Evolutionary conservation across 2,113 vertebrate species (phyloP), one percentile per base, ranked within the genome.

Genomic region (Proterorhinus semilunaris): DNA sequence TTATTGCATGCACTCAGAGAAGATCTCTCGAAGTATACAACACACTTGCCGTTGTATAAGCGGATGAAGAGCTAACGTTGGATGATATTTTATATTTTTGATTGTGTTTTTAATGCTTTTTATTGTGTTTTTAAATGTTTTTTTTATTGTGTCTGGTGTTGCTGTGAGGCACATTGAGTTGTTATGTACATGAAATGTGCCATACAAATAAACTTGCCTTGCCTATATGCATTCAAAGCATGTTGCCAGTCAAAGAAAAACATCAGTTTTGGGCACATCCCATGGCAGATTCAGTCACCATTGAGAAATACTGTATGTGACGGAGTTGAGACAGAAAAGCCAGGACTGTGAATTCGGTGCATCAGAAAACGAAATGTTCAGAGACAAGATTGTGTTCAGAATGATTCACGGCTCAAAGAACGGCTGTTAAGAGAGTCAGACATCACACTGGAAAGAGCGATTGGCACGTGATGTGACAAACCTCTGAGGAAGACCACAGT

Each of bases 341-440:
- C 71, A 75, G 67, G 52, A 71, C 62, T 72, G 61, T 69, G 74
- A 81, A 66, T 76, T 76, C 51, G 69, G 46, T 1, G 0, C 5
- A 58, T 61, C 15, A 54, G 72, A 78, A 51, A 27, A 45, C 36
- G 36, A 49, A 21, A 21, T 21, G 69, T n/a, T n/a, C n/a, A n/a
- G n/a, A n/a, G n/a, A 79, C 15, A 79, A 83, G 43, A 6, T 72
- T 10, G 75, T 82, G n/a, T 82, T 79, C 4, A 75, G 68, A 57
- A 21, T 10, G 54, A 57, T 36, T 17, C 7, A 36, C 21, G 16
- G 1, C 21, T 57, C 8, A 27, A 57, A 57, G 21, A 36, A 27
- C 36, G 17, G 0, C 54, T 57, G 5, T 36, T 57, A 36, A 57
- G 54, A 57, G 54, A 53, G 16, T 3, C 42, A 44, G 69, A 11